phyloP scores from a whole-genome alignment of 1,140 invertebrate species.

The Hestina assimilis region DNA sequence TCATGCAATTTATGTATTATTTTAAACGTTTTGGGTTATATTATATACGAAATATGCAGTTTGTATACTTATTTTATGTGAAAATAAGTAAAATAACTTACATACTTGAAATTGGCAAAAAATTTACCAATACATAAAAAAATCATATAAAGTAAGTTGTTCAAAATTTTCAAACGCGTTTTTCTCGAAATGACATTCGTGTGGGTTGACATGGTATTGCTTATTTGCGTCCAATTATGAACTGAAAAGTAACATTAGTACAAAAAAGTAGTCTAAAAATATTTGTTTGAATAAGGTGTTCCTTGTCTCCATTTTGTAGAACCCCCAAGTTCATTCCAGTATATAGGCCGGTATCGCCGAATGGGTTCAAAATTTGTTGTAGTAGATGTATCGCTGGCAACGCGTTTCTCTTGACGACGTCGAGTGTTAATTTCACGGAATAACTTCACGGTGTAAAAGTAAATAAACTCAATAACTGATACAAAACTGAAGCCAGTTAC shows the following conservation, averaged over 20 bases:
- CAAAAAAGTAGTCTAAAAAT: not conserved
- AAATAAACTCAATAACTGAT: conserved; percentile 79
- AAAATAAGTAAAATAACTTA: too few species aligned
- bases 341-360: conserved; percentile 50
- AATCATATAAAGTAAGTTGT: too few species aligned
- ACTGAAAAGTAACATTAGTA: not conserved
- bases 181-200: too few species aligned
- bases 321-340: conserved; percentile 63
- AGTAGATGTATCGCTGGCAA: conserved; percentile 14
- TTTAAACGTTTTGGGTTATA: too few species aligned
- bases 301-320: conserved; percentile 30
- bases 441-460: conserved; percentile 74
- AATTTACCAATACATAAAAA: too few species aligned
- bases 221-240: not conserved
- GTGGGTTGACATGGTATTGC: too few species aligned
- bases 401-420: conserved; percentile 20
- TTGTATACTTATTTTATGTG: too few species aligned
- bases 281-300: not conserved
- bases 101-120: too few species aligned
- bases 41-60: too few species aligned
- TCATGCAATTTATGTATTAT: too few species aligned
- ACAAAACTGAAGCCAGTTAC: conserved; percentile 82
- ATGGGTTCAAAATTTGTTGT: conserved; percentile 38
- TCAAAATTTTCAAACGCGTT: too few species aligned
- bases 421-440: conserved; percentile 40